phyloP scores from a whole-genome alignment of 2,797 vertebrate genomes.

The Rhodeus uyekii region DNA sequence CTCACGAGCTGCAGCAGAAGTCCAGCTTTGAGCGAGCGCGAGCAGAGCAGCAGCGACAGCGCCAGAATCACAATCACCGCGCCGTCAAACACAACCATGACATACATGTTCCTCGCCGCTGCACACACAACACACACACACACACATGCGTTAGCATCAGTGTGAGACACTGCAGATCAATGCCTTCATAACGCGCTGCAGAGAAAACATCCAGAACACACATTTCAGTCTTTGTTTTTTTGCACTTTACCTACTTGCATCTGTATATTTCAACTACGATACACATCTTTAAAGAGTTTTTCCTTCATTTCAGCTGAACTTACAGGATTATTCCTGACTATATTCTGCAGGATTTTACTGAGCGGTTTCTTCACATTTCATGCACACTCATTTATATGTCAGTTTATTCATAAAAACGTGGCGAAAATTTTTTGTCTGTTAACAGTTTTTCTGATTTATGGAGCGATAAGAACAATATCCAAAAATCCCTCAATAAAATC shows the following conservation, averaged over 20 bases:
- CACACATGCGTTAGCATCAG: not conserved
- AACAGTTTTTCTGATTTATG: not conserved
- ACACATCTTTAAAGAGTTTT: not conserved
- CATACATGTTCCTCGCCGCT: slow-evolving; percentile 85
- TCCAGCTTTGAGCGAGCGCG: slow-evolving; percentile 85
- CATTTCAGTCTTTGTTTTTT: not conserved
- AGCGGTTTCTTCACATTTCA: not conserved
- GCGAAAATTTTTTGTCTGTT: not conserved
- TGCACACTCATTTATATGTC: not conserved
- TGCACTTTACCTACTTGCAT: not conserved
- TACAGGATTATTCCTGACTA: not conserved
- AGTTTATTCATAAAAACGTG: not conserved
- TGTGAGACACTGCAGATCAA: not conserved
- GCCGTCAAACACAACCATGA: slow-evolving; percentile 89
- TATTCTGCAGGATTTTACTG: not conserved
- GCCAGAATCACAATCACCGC: slow-evolving; percentile 87
- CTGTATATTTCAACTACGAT: not conserved
- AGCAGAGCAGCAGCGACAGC: slow-evolving; percentile 85
- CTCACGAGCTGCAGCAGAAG: slow-evolving; percentile 86
- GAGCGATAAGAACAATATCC: not conserved
- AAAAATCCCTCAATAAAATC: not conserved
- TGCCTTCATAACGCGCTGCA: not conserved
- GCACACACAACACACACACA: slow-evolving; percentile 34
- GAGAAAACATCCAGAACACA: not conserved
- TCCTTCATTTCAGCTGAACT: not conserved